Conservation (phyloP, 2,888 invertebrate genomes). For the Podabrus alpinus region DNA sequence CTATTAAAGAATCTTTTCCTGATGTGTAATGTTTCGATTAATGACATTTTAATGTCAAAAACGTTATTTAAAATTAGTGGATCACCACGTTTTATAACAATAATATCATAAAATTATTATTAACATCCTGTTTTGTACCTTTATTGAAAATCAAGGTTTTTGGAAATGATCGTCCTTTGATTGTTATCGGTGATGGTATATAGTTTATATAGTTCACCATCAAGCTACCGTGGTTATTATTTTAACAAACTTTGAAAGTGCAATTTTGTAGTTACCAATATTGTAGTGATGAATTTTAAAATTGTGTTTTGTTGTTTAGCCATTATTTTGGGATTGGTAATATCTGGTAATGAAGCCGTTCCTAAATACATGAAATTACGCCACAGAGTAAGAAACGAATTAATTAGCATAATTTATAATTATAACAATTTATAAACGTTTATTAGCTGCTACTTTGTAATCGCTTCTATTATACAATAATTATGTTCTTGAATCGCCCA, state of each 20-base stretch:
- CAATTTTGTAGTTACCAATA: neutral
- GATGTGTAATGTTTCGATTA: neutral
- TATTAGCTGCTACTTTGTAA: neutral
- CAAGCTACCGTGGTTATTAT: too few species aligned
- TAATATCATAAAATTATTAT: neutral
- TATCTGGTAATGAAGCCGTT: neutral
- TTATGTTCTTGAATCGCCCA: neutral
- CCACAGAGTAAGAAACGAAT: neutral
- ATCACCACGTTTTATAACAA: neutral
- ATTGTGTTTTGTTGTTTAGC: neutral
- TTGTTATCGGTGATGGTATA: neutral
- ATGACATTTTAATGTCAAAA: neutral
- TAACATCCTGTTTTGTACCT: neutral
- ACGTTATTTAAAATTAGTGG: neutral
- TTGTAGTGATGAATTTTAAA: neutral
- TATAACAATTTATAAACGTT: neutral
- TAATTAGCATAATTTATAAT: neutral
- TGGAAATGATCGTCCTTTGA: neutral
- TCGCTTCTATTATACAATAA: neutral
- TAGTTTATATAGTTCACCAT: neutral
- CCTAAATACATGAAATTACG: neutral
- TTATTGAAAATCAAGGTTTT: neutral
- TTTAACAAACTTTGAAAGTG: neutral
- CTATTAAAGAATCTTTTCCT: neutral
- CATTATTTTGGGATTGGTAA: neutral